Evolutionary conservation across 2,888 invertebrate genomes (phyloP), one percentile per base, ranked within the genome.

Genomic region (Ophonus ardosiacus): DNA sequence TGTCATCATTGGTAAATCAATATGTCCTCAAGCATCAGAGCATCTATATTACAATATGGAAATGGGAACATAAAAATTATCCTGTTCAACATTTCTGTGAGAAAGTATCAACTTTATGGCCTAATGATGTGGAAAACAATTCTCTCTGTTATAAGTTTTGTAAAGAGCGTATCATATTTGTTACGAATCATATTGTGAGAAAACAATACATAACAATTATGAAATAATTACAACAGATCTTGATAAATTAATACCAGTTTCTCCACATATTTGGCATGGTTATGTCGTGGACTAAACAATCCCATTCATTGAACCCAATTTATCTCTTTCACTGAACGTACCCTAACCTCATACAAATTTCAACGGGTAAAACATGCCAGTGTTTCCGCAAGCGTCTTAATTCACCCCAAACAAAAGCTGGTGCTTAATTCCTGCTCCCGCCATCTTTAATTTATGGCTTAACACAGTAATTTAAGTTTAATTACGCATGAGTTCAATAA

Each of bases 261-360:
- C 68, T 38, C 68, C 13, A 68, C 24, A n/a, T 68, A 68, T 68
- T 68, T 68, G 13, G 31, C 13, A 68, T 38, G n/a, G 68, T 68
- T 68, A 38, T 31, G 31, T 68, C n/a, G 13, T 31, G 38, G 31
- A 65, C 31, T 31, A 65, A 65, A 65, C 13, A 10, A 65, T n/a
- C n/a, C 21, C 24, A 63, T 63, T 65, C 31, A 7, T 38, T 21
- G 10, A 61, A 18, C 63, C 6, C 31, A 31, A 31, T 31, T 31
- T 31, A 31, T 31, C 31, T 31, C 4, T 24, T 31, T 31, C 31
- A 6, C 59, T 31, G 13, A 68, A 68, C 68, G n/a, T 68, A 68
- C 24, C 68, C 13, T 38, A 68, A 68, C 31, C 38, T 68, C 68
- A 68, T 68, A 68, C 68, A 68, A 68, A 68, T 68, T 68, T 68